Conservation (phyloP, 2,888 invertebrate species). For the Pseudolycoriella hygida region DNA sequence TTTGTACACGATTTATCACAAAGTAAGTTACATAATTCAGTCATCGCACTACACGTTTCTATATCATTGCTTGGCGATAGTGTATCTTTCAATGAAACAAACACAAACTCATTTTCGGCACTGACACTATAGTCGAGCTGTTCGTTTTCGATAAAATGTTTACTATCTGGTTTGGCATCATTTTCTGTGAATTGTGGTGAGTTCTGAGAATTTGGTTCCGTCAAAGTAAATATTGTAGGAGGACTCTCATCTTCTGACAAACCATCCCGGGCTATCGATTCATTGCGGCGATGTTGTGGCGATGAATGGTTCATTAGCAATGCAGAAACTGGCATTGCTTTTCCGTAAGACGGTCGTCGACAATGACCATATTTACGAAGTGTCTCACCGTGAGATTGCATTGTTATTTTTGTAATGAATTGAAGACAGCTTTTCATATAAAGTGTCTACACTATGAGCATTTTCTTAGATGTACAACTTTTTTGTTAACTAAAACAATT, state of each 20-base stretch:
- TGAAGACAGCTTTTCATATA: background rate
- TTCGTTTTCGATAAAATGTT: background rate
- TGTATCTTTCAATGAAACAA: background rate
- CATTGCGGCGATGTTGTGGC: conserved; percentile 9
- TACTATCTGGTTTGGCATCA: background rate
- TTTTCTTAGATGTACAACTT: too few species aligned
- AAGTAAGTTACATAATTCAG: background rate
- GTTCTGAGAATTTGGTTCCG: background rate
- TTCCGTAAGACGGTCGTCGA: conserved; percentile 23
- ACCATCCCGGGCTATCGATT: conserved; percentile 12
- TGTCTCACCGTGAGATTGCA: conserved; percentile 16
- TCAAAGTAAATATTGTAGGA: background rate
- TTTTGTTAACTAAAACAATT: too few species aligned
- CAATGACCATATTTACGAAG: conserved; percentile 18
- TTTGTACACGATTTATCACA: background rate
- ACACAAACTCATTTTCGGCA: background rate
- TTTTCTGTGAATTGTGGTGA: too few species aligned
- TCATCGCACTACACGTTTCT: background rate
- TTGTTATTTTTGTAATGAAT: conserved; percentile 7
- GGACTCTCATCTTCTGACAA: conserved; percentile 12
- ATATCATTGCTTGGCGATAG: background rate
- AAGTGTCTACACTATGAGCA: too few species aligned
- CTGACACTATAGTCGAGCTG: background rate
- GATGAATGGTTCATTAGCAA: conserved; percentile 19
- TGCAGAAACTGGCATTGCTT: conserved; percentile 26